Base-by-base conservation (phyloP, 1,140 invertebrate genomes). In the Philaenus spumarius region DNA sequence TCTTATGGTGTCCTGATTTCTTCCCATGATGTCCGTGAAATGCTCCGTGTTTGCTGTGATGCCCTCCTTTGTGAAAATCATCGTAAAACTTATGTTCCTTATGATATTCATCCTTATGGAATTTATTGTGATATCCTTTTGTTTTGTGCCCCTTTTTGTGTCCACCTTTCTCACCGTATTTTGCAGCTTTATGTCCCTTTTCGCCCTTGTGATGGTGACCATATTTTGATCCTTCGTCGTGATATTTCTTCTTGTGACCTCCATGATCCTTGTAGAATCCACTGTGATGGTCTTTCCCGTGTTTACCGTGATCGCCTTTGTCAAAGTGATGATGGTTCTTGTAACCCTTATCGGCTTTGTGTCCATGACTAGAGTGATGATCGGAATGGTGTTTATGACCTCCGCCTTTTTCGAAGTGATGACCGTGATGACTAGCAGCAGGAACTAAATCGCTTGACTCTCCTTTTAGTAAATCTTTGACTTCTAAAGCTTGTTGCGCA, bases 81-180 rank as follows among this genome's bases (percentile, higher is more conserved):
- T 90, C 87, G 67, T 90, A 90, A 72, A 88, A 89, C 64, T 89
- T 87, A 67, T 90, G 87, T 63, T 90, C 84, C 70, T 88, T 90
- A 62, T 89, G 85, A 66, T 83, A 88, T 70, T 90, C 87, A 66
- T 91, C 86, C 67, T 88, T 89, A 68, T 89, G 85, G 6, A 84
- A 82, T 65, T 85, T 87, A 68, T 89, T 83, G 64, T 89, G 86
- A 67, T 84, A 89, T 0, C 86, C 86, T 55, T 70, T 67, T 1
- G 67, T 86, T 62, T 86, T 87, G 71, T 89, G 86, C 0, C 87
- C 87, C 56, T 89, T 89, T 66, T 88, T 89, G 67, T 89, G 82
- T 47, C 69, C 68, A 1, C 65, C 65, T 43, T 69, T 67, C 43
- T 70, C 82, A 60, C 71, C 80, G 62, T 82, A 87, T 67, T 88